Conservation (phyloP, 2,797 vertebrate genomes). For the Pseudocheirus occidentalis region DNA sequence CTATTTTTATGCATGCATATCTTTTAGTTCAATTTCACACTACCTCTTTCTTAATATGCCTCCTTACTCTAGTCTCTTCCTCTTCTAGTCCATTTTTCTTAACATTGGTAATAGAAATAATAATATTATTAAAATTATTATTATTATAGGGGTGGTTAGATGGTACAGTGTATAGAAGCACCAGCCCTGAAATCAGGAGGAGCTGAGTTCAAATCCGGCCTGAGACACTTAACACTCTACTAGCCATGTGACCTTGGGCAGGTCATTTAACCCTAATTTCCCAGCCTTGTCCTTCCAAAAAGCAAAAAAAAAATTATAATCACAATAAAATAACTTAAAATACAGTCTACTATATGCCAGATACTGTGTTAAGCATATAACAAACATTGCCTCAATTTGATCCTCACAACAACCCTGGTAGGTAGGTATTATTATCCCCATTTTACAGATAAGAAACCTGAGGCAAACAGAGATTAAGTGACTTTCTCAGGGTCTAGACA, state of each 20-base stretch:
- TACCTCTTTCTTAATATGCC: background rate
- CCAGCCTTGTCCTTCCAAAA: too few relatives aligned
- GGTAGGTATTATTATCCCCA: background rate
- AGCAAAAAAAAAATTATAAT: background rate
- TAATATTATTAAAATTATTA: background rate
- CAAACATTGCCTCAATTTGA: slow-evolving; percentile 4
- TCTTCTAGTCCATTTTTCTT: background rate
- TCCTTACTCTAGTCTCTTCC: background rate
- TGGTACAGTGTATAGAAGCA: too few relatives aligned
- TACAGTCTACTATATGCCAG: background rate
- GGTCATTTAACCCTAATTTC: too few relatives aligned
- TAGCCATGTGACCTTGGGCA: too few relatives aligned
- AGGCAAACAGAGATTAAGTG: background rate
- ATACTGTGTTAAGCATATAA: background rate
- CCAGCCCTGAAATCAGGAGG: too few relatives aligned
- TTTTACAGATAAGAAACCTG: slow-evolving; percentile 14
- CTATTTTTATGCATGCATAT: background rate
- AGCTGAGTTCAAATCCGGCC: too few relatives aligned
- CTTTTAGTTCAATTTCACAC: background rate
- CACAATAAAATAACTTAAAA: background rate
- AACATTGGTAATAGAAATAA: background rate
- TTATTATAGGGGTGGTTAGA: too few relatives aligned
- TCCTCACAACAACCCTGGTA: background rate
- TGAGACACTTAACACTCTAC: too few relatives aligned
- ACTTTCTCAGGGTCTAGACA: background rate